Evolutionary conservation across 2,888 invertebrate species (phyloP), one percentile per base, ranked within the genome.

Genomic region (Cryptus viduatorius): DNA sequence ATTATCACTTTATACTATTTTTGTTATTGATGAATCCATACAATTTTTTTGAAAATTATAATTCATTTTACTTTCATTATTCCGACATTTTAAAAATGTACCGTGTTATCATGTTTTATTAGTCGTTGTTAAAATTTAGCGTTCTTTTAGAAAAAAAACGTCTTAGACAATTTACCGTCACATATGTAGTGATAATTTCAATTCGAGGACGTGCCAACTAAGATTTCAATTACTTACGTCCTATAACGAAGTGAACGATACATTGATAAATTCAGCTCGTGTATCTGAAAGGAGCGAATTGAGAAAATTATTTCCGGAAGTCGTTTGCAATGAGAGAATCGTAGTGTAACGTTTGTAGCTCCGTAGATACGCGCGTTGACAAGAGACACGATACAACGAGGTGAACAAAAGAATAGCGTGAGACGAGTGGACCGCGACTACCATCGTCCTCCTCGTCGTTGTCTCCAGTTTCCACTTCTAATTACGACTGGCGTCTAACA

Each of bases 401-500:
- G 31, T 14, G 37, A 44, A 76, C 64, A 71, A 76, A 76, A 71
- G 84, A 84, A 72, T 61, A 64, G 76, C n/a, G 76, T 31, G 46
- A 65, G 76, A 72, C n/a, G 44, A 65, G 79, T 44, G 73, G 1
- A 4, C 53, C 42, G 46, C 48, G 48, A 19, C 56, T 76, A n/a
- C 44, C 59, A 24, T 59, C 68, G 56, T 71, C 75, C 64, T 73
- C 12, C 46, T 37, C 46, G 44, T 59, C 61, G 48, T 65, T 48
- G 64, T 61, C 80, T 48, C 65, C 80, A 19, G 82, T 80, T 64
- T 84, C 72, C 81, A 83, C 83, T 81, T 86, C 87, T 87, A 88
- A 87, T 88, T 87, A 87, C 88, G 82, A 83, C 77, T 59, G 84
- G 75, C 87, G 83, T 46, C 46, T 50, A n/a, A 24, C 75, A 48